Evolutionary conservation across 2,113 vertebrate species (phyloP).

Genomic region (Solenodon paradoxus): DNA sequence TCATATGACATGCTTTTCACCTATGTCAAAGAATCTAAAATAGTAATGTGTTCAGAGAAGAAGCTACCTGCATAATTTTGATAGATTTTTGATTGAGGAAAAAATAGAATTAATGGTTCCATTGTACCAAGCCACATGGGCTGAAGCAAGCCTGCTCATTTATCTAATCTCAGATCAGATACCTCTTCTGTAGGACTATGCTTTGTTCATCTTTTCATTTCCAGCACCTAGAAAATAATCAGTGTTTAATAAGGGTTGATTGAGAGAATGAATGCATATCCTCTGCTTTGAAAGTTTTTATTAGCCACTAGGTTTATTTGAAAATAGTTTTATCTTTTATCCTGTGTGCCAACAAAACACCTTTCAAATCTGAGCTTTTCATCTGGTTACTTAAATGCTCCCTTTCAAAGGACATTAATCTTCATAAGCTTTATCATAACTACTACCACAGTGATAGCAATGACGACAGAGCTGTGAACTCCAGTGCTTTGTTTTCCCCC

Average conservation of each 20-base stretch:
- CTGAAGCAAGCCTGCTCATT: not conserved
- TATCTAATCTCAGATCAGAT: not conserved
- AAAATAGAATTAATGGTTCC: not conserved
- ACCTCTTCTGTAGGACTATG: not conserved
- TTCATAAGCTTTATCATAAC: conserved; percentile 48
- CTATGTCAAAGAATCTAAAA: not conserved
- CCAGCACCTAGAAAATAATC: not conserved
- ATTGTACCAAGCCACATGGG: not conserved
- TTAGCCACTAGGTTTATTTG: conserved; percentile 16
- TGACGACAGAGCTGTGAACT: not conserved
- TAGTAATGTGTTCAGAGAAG: conserved; percentile 13
- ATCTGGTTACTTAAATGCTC: conserved; percentile 50
- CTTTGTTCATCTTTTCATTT: conserved; percentile 9
- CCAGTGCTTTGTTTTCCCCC: conserved; percentile 33
- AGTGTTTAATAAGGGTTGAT: conserved; percentile 10
- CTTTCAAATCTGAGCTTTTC: conserved; percentile 44
- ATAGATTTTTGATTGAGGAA: not conserved
- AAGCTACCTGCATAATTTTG: not conserved
- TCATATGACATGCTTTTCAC: not conserved
- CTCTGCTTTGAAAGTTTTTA: not conserved
- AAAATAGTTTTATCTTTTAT: conserved; percentile 37
- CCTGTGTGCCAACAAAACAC: conserved; percentile 14
- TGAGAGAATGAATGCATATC: not conserved
- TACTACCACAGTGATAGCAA: too few species aligned
- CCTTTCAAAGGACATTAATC: conserved; percentile 64